Evolutionary conservation across 2,888 invertebrate genomes (phyloP).

Genomic region (Melinaea marsaeus): DNA sequence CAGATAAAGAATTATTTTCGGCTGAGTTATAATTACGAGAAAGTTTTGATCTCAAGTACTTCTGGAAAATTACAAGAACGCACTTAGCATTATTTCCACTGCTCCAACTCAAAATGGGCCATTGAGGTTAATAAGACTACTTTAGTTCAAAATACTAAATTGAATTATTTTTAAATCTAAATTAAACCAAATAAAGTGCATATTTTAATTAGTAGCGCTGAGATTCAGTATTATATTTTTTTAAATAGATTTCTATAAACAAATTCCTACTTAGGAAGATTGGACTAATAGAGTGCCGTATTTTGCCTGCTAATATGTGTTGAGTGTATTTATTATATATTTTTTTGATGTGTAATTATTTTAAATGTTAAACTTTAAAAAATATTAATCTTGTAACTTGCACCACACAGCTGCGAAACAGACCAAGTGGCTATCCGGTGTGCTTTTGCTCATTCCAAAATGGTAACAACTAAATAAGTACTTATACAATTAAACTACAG

Average conservation of each 20-base stretch:
- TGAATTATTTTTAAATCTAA: no score
- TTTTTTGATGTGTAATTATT: neutral
- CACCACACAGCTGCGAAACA: slow-evolving; percentile 19
- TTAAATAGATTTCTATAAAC: no score
- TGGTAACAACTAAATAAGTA: slow-evolving; percentile 25
- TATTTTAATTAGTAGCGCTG: no score
- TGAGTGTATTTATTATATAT: no score
- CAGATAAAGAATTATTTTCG: slow-evolving; percentile 5
- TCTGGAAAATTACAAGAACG: slow-evolving; percentile 19
- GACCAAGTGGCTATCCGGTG: slow-evolving; percentile 25
- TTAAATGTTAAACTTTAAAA: neutral
- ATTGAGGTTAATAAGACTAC: neutral
- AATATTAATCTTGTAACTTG: slow-evolving; percentile 12
- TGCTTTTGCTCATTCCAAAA: slow-evolving; percentile 24
- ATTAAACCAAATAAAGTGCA: no score
- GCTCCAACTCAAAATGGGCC: slow-evolving; percentile 22
- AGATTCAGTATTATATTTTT: no score
- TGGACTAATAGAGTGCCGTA: no score
- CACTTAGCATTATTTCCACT: slow-evolving; percentile 21
- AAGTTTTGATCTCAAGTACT: slow-evolving; percentile 19
- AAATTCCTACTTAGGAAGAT: no score
- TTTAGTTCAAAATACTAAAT: no score
- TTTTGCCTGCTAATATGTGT: no score
- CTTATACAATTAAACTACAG: slow-evolving; percentile 14
- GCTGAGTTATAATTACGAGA: slow-evolving; percentile 11